Conservation (phyloP, 2,113 vertebrate genomes). For the Gymnobelideus leadbeateri region DNA sequence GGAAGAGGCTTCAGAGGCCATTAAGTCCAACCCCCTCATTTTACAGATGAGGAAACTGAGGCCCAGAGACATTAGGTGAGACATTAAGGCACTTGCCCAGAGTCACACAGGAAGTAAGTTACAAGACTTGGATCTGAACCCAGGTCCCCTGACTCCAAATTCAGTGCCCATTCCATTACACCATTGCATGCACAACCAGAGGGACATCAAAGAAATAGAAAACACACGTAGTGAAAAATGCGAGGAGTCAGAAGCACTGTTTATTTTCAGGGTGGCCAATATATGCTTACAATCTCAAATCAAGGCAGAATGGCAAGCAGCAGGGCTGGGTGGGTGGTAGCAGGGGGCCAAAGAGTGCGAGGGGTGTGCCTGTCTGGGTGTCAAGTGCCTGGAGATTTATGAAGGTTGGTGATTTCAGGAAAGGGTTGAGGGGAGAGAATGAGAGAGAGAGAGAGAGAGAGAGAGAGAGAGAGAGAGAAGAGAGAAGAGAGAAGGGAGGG, state of each 20-base stretch:
- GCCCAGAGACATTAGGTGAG: not conserved
- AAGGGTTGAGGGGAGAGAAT: not conserved
- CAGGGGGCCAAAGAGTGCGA: not conserved
- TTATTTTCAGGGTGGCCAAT: slow-evolving; percentile 58
- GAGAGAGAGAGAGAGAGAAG: too few relatives aligned
- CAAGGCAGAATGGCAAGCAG: slow-evolving; percentile 74
- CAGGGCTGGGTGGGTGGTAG: not conserved
- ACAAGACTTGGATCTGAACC: not conserved
- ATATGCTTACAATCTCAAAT: slow-evolving; percentile 19
- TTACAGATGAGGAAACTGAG: slow-evolving; percentile 6
- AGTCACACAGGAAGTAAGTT: not conserved
- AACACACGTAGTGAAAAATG: slow-evolving; percentile 45
- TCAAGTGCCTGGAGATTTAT: not conserved
- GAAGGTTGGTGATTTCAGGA: not conserved
- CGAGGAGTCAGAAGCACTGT: slow-evolving; percentile 43
- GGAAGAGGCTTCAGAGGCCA: not conserved
- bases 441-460: too few relatives aligned
- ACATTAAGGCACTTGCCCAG: not conserved
- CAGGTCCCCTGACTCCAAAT: not conserved
- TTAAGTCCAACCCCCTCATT: not conserved
- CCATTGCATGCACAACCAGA: slow-evolving; percentile 64
- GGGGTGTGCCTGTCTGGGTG: not conserved
- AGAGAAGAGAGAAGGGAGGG: not conserved
- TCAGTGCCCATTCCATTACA: not conserved
- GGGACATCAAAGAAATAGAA: not conserved